These are phyloP conservation scores for Pseudolycoriella hygida DNA, from an alignment of 2,888 invertebrate species.

Conservation along the genomic window DNA sequence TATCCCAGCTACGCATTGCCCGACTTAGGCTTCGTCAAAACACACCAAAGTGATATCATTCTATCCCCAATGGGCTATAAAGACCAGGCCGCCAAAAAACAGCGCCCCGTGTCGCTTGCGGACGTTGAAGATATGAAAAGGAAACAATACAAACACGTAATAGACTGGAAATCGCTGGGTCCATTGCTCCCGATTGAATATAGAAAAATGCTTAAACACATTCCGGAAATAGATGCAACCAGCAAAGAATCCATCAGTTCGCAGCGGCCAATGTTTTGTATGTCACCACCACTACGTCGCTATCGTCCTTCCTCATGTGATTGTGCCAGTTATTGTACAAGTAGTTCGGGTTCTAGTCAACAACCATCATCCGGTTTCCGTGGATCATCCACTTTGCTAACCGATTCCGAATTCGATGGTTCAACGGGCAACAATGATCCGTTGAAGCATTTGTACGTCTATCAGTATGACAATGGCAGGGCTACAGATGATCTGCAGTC, in stretches of 20 bases:
- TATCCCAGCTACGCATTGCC: slow-evolving; percentile 85
- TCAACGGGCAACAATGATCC: slow-evolving; percentile 22
- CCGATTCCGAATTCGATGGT: slow-evolving; percentile 38
- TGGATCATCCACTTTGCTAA: slow-evolving; percentile 66
- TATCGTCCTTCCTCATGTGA: slow-evolving; percentile 41
- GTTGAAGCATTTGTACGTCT: slow-evolving; percentile 51
- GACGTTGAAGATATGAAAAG: slow-evolving; percentile 67
- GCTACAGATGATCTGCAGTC: slow-evolving; percentile 36
- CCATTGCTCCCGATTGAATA: slow-evolving; percentile 75
- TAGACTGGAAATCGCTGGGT: slow-evolving; percentile 86
- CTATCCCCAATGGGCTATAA: slow-evolving; percentile 37
- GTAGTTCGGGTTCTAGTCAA: slow-evolving; percentile 37
- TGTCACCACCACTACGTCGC: slow-evolving; percentile 38
- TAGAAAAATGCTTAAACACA: slow-evolving; percentile 52
- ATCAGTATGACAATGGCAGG: slow-evolving; percentile 63
- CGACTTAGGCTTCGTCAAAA: slow-evolving; percentile 59
- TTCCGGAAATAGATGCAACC: slow-evolving; percentile 50
- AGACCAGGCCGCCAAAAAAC: slow-evolving; percentile 43
- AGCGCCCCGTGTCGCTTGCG: slow-evolving; percentile 57
- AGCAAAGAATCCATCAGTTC: slow-evolving; percentile 29
- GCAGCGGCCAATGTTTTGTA: slow-evolving; percentile 38
- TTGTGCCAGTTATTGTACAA: slow-evolving; percentile 15
- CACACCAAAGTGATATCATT: slow-evolving; percentile 40
- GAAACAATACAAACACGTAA: slow-evolving; percentile 66
- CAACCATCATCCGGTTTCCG: slow-evolving; percentile 75